These are phyloP conservation scores for Heloderma charlesbogerti DNA, from an alignment of 2,113 vertebrate genomes.

Conservation along the genomic window DNA sequence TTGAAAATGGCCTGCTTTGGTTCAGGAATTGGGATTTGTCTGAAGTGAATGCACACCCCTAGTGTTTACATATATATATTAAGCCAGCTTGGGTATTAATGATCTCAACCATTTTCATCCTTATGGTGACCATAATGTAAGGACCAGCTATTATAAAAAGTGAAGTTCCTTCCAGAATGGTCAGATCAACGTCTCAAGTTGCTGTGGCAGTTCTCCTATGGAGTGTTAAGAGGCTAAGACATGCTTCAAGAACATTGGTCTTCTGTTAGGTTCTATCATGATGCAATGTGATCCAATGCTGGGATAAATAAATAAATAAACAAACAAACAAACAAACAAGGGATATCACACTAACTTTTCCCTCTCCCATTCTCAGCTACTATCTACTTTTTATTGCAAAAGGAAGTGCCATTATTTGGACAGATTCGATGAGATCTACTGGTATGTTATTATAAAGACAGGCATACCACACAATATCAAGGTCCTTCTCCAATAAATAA, in stretches of 20 bases:
- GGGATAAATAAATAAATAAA: neutral
- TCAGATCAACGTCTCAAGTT: neutral
- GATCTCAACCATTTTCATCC: neutral
- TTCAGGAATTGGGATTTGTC: neutral
- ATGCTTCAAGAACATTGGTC: neutral
- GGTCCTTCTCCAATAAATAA: neutral
- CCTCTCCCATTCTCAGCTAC: neutral
- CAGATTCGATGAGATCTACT: neutral
- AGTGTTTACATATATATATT: neutral
- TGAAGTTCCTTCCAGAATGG: neutral
- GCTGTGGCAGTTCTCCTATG: no score
- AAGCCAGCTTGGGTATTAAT: neutral
- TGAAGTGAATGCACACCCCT: neutral
- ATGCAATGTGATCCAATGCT: neutral
- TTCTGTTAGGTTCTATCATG: neutral
- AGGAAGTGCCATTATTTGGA: neutral
- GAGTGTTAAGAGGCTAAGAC: neutral
- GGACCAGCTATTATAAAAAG: neutral
- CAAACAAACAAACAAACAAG: neutral
- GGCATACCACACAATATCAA: neutral
- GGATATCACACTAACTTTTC: neutral
- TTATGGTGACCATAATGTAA: neutral
- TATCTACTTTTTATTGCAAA: neutral
- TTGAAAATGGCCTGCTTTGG: neutral
- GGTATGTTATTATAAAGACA: neutral